phyloP scores from a whole-genome alignment of 92 coral and sea anemone genomes.

The Porites cylindrica region DNA sequence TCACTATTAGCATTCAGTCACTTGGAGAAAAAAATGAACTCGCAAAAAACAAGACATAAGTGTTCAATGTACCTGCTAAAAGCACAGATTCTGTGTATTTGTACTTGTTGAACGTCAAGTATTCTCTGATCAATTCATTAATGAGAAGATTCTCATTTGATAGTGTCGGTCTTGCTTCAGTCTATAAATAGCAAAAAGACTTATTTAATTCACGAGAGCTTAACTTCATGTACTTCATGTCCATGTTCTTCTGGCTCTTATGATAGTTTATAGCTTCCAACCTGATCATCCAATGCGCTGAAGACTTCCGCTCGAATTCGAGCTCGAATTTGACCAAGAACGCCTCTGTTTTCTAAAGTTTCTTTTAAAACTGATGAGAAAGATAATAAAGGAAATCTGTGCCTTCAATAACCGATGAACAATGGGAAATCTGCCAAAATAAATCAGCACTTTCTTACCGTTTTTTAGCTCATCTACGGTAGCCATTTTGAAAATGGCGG shows the following conservation, averaged over 20 bases:
- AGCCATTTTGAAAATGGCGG: conserved; percentile 98
- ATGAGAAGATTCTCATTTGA: conserved; percentile 98
- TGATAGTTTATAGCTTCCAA: background rate
- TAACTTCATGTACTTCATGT: too few relatives aligned
- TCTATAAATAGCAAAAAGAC: conserved; percentile 42
- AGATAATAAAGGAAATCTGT: background rate
- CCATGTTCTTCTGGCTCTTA: too few relatives aligned
- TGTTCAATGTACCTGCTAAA: conserved; percentile 77
- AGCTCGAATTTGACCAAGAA: conserved; percentile 96
- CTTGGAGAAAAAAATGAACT: too few relatives aligned
- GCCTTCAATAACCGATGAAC: background rate
- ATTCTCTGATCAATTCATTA: conserved; percentile 96
- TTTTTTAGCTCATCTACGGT: conserved; percentile 88
- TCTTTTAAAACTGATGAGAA: conserved; percentile 86
- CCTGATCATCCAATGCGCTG: conserved; percentile 96
- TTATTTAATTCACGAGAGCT: background rate
- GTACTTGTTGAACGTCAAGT: conserved; percentile 95
- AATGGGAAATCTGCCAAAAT: background rate
- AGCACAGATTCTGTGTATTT: conserved; percentile 96
- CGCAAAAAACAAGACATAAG: too few relatives aligned
- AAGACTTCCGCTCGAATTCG: conserved; percentile 96
- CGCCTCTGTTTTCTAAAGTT: conserved; percentile 96
- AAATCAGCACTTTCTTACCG: conserved; percentile 56
- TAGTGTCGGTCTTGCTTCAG: conserved; percentile 87
- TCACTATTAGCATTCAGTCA: too few relatives aligned